Conservation (phyloP, 2,113 vertebrate genomes). For the Camelus dromedarius region DNA sequence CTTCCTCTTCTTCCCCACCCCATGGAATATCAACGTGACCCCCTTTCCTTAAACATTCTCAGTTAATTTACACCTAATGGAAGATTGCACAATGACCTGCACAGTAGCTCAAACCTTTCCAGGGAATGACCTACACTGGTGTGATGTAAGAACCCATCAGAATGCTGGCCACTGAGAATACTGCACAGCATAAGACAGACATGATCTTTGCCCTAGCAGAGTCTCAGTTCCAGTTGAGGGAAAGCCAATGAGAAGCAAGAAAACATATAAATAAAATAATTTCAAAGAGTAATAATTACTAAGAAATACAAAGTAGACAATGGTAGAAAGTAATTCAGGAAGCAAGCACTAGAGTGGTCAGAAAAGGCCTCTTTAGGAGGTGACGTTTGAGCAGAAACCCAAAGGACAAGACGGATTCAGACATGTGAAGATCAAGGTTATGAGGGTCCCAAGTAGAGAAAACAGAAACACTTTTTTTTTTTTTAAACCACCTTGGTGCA, state of each 20-base stretch:
- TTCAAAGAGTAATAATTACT: background rate
- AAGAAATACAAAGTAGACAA: background rate
- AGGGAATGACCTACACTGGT: background rate
- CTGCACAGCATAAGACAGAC: background rate
- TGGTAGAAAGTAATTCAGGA: background rate
- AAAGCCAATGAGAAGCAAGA: background rate
- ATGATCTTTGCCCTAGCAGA: background rate
- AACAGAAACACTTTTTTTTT: background rate
- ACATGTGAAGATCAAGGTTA: background rate
- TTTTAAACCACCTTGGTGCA: background rate
- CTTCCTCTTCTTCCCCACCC: background rate
- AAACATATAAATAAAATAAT: background rate
- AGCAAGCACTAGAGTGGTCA: background rate
- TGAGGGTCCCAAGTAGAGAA: background rate
- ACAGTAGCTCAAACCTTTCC: background rate
- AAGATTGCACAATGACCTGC: background rate
- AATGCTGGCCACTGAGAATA: background rate
- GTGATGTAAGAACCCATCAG: background rate
- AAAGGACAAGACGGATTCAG: conserved; percentile 24
- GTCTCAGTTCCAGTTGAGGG: background rate
- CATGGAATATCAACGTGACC: background rate
- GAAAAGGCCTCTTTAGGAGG: background rate
- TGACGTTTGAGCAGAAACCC: conserved; percentile 16
- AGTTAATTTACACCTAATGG: background rate
- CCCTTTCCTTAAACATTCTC: background rate